phyloP scores from a whole-genome alignment of 2,888 invertebrate species.

The Stomorhina lunata region DNA sequence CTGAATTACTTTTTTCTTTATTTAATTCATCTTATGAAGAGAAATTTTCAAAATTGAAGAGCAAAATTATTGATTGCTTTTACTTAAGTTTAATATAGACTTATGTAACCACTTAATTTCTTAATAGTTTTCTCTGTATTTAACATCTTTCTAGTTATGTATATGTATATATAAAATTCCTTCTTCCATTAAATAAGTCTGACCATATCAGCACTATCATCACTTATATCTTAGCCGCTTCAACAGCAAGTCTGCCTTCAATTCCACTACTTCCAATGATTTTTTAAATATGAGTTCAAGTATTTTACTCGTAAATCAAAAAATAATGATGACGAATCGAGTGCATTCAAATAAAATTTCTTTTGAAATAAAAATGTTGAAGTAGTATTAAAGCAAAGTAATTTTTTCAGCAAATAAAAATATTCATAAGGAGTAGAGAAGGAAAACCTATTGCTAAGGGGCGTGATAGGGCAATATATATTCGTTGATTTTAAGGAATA shows the following conservation, averaged over 20 bases:
- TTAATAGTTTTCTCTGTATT: neutral
- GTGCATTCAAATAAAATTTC: slow-evolving; percentile 49
- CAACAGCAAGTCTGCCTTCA: neutral
- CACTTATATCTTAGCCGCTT: neutral
- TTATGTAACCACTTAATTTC: slow-evolving; percentile 42
- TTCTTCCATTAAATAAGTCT: neutral
- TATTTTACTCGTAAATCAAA: slow-evolving; percentile 54
- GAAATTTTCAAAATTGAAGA: neutral
- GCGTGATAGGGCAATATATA: no score
- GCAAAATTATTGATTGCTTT: slow-evolving; percentile 26
- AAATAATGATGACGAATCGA: slow-evolving; percentile 59
- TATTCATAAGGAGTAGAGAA: no score
- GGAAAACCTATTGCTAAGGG: no score
- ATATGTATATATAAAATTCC: slow-evolving; percentile 25
- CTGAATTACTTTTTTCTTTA: no score
- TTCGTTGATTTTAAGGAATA: no score
- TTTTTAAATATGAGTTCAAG: slow-evolving; percentile 44
- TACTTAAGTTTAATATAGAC: slow-evolving; percentile 39
- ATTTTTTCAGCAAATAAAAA: neutral
- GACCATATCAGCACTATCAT: slow-evolving; percentile 5
- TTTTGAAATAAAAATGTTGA: neutral
- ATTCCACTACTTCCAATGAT: neutral
- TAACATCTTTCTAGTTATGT: neutral
- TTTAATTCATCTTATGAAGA: neutral
- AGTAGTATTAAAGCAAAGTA: neutral